Conservation (phyloP, 2,113 vertebrate species). For the Muscicapa adusta region DNA sequence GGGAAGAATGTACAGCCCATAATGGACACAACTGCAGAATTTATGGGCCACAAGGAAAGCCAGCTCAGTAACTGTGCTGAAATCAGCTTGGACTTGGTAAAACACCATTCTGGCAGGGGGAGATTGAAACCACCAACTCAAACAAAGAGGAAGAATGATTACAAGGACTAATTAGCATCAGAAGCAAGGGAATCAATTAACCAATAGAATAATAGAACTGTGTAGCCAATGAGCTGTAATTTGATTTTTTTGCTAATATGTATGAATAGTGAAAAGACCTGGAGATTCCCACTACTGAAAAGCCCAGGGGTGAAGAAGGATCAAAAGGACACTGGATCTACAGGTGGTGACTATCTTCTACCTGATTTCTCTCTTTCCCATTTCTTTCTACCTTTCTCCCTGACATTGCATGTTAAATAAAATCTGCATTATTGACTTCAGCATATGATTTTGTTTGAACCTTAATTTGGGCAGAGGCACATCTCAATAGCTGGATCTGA, state of each 20-base stretch:
- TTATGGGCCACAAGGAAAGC: background rate
- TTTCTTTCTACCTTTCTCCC: background rate
- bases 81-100: background rate
- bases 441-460: background rate
- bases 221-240: background rate
- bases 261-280: background rate
- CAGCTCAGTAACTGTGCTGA: background rate
- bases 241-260: background rate
- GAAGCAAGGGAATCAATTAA: background rate
- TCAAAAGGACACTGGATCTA: background rate
- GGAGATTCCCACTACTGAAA: background rate
- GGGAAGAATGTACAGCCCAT: background rate
- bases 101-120: accelerated
- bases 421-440: background rate
- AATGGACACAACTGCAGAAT: background rate
- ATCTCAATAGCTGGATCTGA: background rate
- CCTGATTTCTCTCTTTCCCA: background rate
- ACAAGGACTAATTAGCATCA: background rate
- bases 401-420: background rate
- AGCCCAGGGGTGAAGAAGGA: background rate
- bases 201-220: background rate
- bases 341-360: background rate
- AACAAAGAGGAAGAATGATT: background rate
- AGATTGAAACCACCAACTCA: background rate
- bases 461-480: background rate